These are phyloP conservation scores for Dallia pectoralis DNA, from an alignment of 2,797 vertebrate species.

Conservation along the genomic window DNA sequence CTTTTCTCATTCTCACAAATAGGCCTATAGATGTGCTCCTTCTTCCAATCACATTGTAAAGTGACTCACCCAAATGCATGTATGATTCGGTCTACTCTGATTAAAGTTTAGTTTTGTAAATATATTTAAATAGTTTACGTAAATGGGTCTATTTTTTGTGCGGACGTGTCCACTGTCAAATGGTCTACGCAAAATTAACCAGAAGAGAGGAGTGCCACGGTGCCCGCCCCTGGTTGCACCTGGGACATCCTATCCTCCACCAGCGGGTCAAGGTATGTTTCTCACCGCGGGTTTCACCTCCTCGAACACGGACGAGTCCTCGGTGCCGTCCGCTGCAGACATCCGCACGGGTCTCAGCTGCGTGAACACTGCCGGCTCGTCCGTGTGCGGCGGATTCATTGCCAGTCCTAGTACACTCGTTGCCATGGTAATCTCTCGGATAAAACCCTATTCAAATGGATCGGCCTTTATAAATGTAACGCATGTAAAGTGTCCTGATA, in stretches of 20 bases:
- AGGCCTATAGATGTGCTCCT: background rate
- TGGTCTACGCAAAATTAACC: background rate
- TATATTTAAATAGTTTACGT: background rate
- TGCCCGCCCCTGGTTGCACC: slow-evolving; percentile 30
- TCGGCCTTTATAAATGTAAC: slow-evolving; percentile 3
- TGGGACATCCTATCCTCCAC: background rate
- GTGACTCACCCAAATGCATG: background rate
- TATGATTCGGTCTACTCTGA: background rate
- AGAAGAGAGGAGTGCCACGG: slow-evolving; percentile 13
- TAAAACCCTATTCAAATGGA: slow-evolving; percentile 2
- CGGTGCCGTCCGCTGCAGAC: slow-evolving; percentile 74
- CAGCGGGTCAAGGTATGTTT: slow-evolving; percentile 44
- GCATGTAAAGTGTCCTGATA: slow-evolving; percentile 8
- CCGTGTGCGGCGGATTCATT: slow-evolving; percentile 70
- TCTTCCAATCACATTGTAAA: background rate
- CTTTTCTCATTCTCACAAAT: background rate
- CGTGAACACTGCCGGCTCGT: slow-evolving; percentile 80
- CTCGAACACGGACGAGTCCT: slow-evolving; percentile 86
- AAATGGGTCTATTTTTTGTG: background rate
- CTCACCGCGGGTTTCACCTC: slow-evolving; percentile 84
- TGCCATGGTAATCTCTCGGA: slow-evolving; percentile 70
- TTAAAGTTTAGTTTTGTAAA: background rate
- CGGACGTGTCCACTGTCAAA: background rate
- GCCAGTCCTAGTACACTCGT: slow-evolving; percentile 75
- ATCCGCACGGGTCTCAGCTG: slow-evolving; percentile 85